Evolutionary conservation across 2,888 invertebrate species (phyloP).

Genomic region (Diaprepes abbreviatus): DNA sequence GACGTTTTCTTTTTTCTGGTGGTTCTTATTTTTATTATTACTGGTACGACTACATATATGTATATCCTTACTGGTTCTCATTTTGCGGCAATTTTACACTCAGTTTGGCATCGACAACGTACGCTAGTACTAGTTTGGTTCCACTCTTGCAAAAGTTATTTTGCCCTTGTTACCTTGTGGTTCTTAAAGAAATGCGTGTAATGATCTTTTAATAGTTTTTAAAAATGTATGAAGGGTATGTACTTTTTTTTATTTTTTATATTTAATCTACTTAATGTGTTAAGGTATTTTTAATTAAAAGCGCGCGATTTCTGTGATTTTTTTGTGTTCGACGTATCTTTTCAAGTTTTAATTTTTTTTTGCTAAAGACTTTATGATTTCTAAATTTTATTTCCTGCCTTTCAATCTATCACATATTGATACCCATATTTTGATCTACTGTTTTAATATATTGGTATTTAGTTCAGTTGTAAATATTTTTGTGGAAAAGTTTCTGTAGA

Average conservation of each 20-base stretch:
- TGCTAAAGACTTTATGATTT: too few species aligned
- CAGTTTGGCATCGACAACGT: constrained; percentile 45
- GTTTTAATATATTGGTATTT: constrained; percentile 18
- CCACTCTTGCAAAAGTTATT: constrained; percentile 21
- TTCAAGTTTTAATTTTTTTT: too few species aligned
- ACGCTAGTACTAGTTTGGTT: constrained; percentile 35
- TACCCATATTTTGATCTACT: too few species aligned
- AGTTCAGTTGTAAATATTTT: constrained; percentile 14
- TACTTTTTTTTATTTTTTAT: constrained; percentile 6
- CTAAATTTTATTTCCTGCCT: too few species aligned
- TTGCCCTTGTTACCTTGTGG: constrained; percentile 34
- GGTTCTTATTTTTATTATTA: constrained; percentile 48
- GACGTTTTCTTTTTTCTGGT: constrained; percentile 47
- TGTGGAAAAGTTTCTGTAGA: constrained; percentile 14
- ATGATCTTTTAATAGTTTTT: constrained; percentile 9
- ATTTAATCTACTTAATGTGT: neutral
- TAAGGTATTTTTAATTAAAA: neutral
- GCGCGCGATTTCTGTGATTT: neutral
- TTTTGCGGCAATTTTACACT: constrained; percentile 44
- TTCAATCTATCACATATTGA: too few species aligned
- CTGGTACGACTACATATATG: constrained; percentile 47
- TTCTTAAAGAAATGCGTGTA: constrained; percentile 32
- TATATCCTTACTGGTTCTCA: constrained; percentile 45
- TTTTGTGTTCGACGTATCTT: too few species aligned
- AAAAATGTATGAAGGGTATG: constrained; percentile 45